Base-by-base conservation (phyloP, 2,113 vertebrate genomes). In the Potamarius usumacintae region DNA sequence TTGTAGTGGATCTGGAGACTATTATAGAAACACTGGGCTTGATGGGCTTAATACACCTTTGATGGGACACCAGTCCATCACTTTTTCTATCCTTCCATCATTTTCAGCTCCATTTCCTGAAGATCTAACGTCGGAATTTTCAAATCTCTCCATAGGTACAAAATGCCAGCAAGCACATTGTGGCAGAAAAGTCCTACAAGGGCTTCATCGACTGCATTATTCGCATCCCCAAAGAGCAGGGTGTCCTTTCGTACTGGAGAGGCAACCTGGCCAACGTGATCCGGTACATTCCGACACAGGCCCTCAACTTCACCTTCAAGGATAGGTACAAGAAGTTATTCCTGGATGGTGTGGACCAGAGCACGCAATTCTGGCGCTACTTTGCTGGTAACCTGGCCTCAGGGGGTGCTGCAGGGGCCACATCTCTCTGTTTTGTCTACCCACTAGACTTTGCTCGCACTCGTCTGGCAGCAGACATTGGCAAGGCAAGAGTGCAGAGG, bases 191-290 rank as follows among this genome's bases (percentile, higher is more conserved):
- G 63, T 78, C 5, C 7, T 86, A 86, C 85, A 81, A 42, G 25
- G 85, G 85, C 53, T 58, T 86, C 34, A 17, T 86, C 1, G 77
- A 86, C 65, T 82, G 85, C 27, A 6, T 71, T 7, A 20, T 86
- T 12, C 74, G 85, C 20, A 82, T 86, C 79, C 65, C 85, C 63
- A 86, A n/a, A 82, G 85, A 86, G 9, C 85, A 86, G 34, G 85
- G 85, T 14, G 53, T 86, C 65, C 63, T 86, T 63, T 81, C 85
- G 0, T 86, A 72, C 53, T 86, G 85, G 85, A 82, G 85, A 82
- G 85, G 85, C 63, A 86, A 86, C 65, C 65, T 86, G 78, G 78
- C 85, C 65, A 82, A 86, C 65, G 85, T 86, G 63, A 86, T 86
- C 53, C 85, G 85, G 42, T 86, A 86, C 78, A 53, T 86, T 48